Evolutionary conservation across 2,113 vertebrate species (phyloP).

Genomic region (Cynopterus brachyotis): DNA sequence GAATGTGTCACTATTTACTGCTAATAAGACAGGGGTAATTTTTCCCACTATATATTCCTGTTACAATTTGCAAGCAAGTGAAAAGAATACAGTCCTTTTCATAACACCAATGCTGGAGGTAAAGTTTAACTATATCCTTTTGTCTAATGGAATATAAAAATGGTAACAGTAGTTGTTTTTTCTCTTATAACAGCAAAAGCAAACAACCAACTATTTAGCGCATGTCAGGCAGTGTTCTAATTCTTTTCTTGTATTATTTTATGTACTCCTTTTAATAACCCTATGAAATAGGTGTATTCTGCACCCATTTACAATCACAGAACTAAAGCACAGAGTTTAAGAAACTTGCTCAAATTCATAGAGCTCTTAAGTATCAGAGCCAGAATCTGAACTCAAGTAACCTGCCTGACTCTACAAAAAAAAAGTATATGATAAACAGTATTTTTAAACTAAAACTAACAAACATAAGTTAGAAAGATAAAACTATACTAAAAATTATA

Average conservation of each 20-base stretch:
- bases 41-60: neutral
- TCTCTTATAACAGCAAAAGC: neutral
- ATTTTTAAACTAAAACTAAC: neutral
- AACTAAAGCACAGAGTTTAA: neutral
- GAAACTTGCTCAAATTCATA: neutral
- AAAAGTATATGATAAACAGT: neutral
- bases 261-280: neutral
- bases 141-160: neutral
- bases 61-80: constrained; percentile 22
- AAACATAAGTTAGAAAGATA: neutral
- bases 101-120: neutral
- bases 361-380: neutral
- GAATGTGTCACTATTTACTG: neutral
- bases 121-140: neutral
- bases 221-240: neutral
- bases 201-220: neutral
- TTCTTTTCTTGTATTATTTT: neutral
- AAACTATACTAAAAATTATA: neutral
- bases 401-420: neutral
- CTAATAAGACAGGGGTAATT: neutral
- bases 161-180: neutral
- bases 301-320: neutral
- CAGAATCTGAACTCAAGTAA: neutral
- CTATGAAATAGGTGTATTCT: neutral
- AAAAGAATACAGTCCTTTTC: neutral